Base-by-base conservation (phyloP, 2,888 invertebrate genomes). In the Smittia sp. region DNA sequence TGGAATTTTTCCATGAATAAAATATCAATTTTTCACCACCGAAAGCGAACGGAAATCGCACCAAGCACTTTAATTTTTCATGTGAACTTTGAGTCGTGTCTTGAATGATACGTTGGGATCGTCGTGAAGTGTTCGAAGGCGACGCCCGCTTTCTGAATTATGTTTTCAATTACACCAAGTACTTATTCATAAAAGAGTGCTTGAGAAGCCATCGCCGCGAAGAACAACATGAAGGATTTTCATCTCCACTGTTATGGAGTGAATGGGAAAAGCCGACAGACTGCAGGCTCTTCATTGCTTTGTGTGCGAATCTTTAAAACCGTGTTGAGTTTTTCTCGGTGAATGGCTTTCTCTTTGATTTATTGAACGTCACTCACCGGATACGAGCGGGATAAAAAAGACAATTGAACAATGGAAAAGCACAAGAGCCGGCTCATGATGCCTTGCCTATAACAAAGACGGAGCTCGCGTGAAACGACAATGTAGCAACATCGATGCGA, bases 1-100 rank as follows among this genome's bases (percentile, higher is more conserved):
- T 3, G 25, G 63, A 4, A 25, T 2, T 63, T 63, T 63, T 63
- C 63, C 62, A 72, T 72, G 72, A 72, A 72, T 72, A 72, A 72
- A 72, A 72, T 72, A 72, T 72, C 72, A 72, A 72, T 72, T 72
- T 72, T 72, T 72, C 39, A 72, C 39, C 32, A 62, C 20, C 22
- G 24, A 58, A 22, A 20, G 63, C 4, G 27, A 22, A 58, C 9
- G 58, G 20, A 58, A 52, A 58, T 58, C 22, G 58, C 18, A 22
- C 18, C 18, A 22, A 3, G 3, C 58, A 58, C 58, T 58, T 58
- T 58, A 58, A 58, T 58, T 58, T 58, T 58, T 58, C 22, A 58
- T 58, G 13, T 22, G n/a, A 7, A 58, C 1, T 3, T 46, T 46
- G 13, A 11, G 2, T 13, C 46, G 9, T 32, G 32, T 46, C 15